These are phyloP conservation scores for Manis javanica DNA, from an alignment of 2,797 vertebrate species.

Conservation along the genomic window DNA sequence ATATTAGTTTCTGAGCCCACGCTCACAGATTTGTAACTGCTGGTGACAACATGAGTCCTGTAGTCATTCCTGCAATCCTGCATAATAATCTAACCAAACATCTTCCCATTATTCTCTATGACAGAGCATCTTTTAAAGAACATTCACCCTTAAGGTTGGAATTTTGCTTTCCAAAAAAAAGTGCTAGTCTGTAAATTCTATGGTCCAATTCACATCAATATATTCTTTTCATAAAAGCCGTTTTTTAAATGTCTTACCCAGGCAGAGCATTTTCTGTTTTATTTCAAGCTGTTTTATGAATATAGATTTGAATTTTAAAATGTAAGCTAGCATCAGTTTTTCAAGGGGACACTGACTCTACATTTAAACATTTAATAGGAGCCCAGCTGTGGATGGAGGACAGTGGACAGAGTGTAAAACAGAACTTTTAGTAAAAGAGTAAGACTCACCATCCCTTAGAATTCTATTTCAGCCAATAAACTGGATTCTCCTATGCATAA, in stretches of 20 bases:
- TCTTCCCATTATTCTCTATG: background rate
- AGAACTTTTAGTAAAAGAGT: background rate
- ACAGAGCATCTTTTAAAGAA: background rate
- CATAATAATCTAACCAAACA: background rate
- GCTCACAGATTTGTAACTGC: background rate
- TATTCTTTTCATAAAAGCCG: background rate
- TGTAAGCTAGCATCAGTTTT: constrained; percentile 3
- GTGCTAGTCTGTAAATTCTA: constrained; percentile 5
- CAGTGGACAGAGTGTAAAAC: background rate
- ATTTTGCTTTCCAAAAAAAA: constrained; percentile 36
- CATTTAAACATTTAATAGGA: constrained; percentile 37
- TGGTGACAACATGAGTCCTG: background rate
- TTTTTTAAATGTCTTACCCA: background rate
- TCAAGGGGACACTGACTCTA: constrained; percentile 29
- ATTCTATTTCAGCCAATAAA: constrained; percentile 25
- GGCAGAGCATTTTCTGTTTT: constrained; percentile 30
- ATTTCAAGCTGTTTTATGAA: constrained; percentile 30
- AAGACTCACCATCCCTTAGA: background rate
- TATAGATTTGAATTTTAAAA: background rate
- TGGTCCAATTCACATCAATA: background rate
- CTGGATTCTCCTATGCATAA: constrained; percentile 4
- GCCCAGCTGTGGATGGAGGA: background rate
- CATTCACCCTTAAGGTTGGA: background rate
- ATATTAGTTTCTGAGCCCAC: background rate
- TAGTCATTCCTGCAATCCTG: background rate